Percentiles rank a stretch among this genome's conserved stretches.
These are phyloP conservation scores for Drosophila varians DNA, from an alignment of 1,140 invertebrate species.

Conservation along the genomic window DNA sequence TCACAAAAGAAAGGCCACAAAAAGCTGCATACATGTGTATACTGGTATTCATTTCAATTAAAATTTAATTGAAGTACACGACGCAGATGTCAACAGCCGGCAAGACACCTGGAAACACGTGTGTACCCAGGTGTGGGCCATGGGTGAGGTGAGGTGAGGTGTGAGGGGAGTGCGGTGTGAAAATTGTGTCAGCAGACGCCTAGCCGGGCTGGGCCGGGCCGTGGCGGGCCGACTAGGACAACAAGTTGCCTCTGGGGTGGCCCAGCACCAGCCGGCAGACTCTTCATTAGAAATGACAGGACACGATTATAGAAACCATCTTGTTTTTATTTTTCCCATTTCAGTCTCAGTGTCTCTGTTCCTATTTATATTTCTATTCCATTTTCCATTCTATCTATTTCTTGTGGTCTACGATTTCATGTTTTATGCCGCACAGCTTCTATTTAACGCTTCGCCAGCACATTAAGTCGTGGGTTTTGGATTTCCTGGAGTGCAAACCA, in stretches of 20 bases:
- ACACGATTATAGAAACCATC: slow-evolving; percentile 51
- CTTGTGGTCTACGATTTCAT: slow-evolving; percentile 12
- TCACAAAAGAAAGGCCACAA: slow-evolving; percentile 42
- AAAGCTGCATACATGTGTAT: slow-evolving; percentile 28
- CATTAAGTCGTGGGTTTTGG: slow-evolving; percentile 5
- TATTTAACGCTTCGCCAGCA: slow-evolving; percentile 1
- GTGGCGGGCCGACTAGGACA: too few species aligned
- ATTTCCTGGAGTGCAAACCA: slow-evolving; percentile 36
- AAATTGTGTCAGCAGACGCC: slow-evolving; percentile 74
- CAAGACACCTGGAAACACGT: slow-evolving; percentile 32
- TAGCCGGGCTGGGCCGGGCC: slow-evolving; percentile 33
- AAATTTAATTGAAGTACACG: slow-evolving; percentile 81
- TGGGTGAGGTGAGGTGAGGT: too few species aligned
- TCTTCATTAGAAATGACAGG: slow-evolving; percentile 61
- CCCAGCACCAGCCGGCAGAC: slow-evolving; percentile 12
- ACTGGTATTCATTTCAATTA: slow-evolving; percentile 74
- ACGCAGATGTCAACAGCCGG: slow-evolving; percentile 48
- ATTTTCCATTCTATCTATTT: slow-evolving; percentile 42
- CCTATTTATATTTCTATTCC: slow-evolving; percentile 42
- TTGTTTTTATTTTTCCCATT: slow-evolving; percentile 31
- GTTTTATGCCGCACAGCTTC: background rate
- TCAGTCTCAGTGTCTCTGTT: background rate
- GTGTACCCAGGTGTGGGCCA: background rate
- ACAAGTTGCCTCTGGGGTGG: slow-evolving; percentile 37
- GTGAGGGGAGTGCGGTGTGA: slow-evolving; percentile 34